Evolutionary conservation across 2,888 invertebrate species (phyloP), one percentile per base, ranked within the genome.

Genomic region (Hydropsyche betteni): DNA sequence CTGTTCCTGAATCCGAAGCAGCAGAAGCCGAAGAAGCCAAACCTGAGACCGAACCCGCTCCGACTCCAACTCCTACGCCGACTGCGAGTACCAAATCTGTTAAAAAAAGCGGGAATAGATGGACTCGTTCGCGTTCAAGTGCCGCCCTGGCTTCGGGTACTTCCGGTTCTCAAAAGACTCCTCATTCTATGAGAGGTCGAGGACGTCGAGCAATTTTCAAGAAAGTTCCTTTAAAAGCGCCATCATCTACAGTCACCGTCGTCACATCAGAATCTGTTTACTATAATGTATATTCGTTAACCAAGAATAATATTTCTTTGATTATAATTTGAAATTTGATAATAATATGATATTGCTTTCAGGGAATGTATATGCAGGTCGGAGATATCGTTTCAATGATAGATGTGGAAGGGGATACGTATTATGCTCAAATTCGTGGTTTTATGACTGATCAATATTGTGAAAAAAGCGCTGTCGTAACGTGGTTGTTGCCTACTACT

Each of bases 401-500:
- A 75, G 96, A 96, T 82, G 85, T 89, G 52, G 91, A 92, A 4
- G 92, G 93, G 72, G 91, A 91, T 78, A 89, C 91, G 36, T 98
- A 92, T 85, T 98, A 96, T 82, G 97, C 96, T 5, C 97, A 97
- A 86, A 91, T 97, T 74, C 89, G 94, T 74, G 97, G 96, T 0
- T 90, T 98, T 74, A 87, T 97, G 76, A 94, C 95, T 0, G 97
- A 98, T 83, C 95, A 96, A 83, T 97, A 95, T 84, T 95, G 96
- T 81, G 94, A 96, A 83, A 97, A 97, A 85, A 96, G 96, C 83
- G 97, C 96, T 0, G 94, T 94, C 1, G 87, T 97, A 12, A 95
- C 96, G 0, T 98, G 97, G 97, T 87, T 98, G 0, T 86, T 98
- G 74, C 97, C 97, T 0, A 96, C 96, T 0, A 90, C 90, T 79